Evolutionary conservation across 1,140 invertebrate species (phyloP), one percentile per base, ranked within the genome.

Genomic region (Drosophila nigrodunni): DNA sequence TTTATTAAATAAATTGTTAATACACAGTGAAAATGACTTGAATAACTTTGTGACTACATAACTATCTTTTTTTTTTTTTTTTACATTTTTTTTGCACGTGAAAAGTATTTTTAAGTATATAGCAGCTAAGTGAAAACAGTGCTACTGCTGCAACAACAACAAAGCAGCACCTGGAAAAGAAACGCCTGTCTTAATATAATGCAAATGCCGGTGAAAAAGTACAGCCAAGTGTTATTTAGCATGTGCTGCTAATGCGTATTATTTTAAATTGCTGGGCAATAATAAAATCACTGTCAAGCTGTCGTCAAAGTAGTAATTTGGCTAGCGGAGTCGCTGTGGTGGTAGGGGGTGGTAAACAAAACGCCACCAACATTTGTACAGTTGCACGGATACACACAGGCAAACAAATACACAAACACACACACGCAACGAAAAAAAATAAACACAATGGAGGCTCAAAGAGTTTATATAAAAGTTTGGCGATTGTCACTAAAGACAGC

Each of bases 11-110:
- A 35, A 57, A 43, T 72, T 74, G n/a, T 52, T 30, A 58, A 76
- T 46, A 54, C 21, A 65, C 15, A 67, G 77, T 76, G 73, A 87
- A 54, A 72, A 87, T 89, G 82, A 74, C 68, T 77, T 87, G 66
- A 74, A 70, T 74, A 77, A 77, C 64, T 46, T 34, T 69, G 34
- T 62, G 67, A 67, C 46, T 55, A 68, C 39, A 69, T 61, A 64
- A 66, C 57, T 37, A 64, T 67, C 71, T 71, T 68, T 64, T 55
- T 57, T 58, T 43, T 60, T 85, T 86, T 87, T 88, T 80, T 60
- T 62, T 41, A 43, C 3, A 35, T 77, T 83, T 87, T 87, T 86
- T 86, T 86, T 66, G 77, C 80, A 88, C 80, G 83, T 88, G 83
- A 83, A 76, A 64, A 70, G 30, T 86, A 78, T 81, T 71, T 67